These are phyloP conservation scores for Phyto melanocephala DNA, from an alignment of 2,888 invertebrate genomes.

Conservation along the genomic window DNA sequence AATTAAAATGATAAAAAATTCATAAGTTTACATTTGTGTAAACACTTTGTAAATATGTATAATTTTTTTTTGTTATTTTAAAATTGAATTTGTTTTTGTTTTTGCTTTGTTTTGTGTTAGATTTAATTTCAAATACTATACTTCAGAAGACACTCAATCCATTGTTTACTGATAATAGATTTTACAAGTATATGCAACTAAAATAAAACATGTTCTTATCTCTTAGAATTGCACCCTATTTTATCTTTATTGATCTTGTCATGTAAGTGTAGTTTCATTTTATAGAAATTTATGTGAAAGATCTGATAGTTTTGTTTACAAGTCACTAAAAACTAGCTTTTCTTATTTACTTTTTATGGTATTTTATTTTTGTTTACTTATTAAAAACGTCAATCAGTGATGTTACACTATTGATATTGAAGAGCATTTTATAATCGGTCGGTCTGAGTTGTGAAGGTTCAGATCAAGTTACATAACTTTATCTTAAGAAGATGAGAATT, in stretches of 20 bases:
- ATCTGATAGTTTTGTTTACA: conserved; percentile 33
- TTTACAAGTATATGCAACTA: neutral
- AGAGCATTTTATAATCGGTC: neutral
- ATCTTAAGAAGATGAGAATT: no score
- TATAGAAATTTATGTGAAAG: neutral
- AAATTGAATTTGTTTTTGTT: neutral
- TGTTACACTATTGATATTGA: no score
- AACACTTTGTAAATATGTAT: neutral
- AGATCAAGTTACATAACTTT: no score
- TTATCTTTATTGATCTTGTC: conserved; percentile 50
- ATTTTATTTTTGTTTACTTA: neutral
- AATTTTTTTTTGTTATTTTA: neutral
- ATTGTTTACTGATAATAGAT: conserved; percentile 4
- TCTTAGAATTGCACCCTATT: conserved; percentile 33
- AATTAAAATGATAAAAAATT: neutral
- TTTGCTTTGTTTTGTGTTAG: conserved; percentile 1
- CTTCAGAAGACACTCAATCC: neutral
- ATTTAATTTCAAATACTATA: neutral
- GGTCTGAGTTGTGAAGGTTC: no score
- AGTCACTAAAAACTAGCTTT: neutral
- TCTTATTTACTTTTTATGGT: neutral
- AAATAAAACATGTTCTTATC: neutral
- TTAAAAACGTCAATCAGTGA: neutral
- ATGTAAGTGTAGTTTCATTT: neutral
- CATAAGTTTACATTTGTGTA: no score